Conservation (phyloP, 2,797 vertebrate genomes). For the Phylloscopus collybita region DNA sequence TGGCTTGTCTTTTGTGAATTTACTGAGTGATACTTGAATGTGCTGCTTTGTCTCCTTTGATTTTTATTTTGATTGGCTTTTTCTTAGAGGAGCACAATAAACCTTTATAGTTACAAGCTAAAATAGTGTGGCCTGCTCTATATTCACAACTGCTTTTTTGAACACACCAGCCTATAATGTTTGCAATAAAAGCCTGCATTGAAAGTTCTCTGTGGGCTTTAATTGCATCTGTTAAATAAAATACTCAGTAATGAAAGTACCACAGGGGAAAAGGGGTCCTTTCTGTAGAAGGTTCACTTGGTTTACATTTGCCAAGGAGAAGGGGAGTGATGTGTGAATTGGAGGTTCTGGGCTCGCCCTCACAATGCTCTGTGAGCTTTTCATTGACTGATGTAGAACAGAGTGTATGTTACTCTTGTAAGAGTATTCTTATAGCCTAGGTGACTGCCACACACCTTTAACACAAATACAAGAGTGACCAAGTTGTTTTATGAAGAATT, state of each 20-base stretch:
- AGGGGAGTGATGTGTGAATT: slow-evolving; percentile 17
- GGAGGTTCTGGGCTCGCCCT: neutral
- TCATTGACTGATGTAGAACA: neutral
- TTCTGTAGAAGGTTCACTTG: slow-evolving; percentile 10
- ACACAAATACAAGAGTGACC: neutral
- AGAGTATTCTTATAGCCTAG: neutral
- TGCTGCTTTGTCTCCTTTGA: slow-evolving; percentile 24
- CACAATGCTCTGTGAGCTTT: neutral
- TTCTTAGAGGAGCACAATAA: slow-evolving; percentile 18
- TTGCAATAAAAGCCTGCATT: neutral
- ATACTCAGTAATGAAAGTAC: neutral
- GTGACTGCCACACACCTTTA: neutral
- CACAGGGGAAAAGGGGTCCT: neutral
- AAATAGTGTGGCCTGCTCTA: slow-evolving; percentile 19
- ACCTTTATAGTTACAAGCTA: slow-evolving; percentile 18
- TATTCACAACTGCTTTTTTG: neutral
- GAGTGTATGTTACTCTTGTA: neutral
- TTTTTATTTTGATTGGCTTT: slow-evolving; percentile 35
- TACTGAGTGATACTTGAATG: slow-evolving; percentile 19
- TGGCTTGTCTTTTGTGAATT: slow-evolving; percentile 3
- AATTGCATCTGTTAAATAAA: slow-evolving; percentile 21
- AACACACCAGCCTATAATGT: neutral
- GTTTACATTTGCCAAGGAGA: neutral
- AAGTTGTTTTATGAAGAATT: neutral
- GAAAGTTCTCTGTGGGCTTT: neutral